These are phyloP conservation scores for Willisornis vidua DNA, from an alignment of 2,113 vertebrate genomes.

Conservation along the genomic window DNA sequence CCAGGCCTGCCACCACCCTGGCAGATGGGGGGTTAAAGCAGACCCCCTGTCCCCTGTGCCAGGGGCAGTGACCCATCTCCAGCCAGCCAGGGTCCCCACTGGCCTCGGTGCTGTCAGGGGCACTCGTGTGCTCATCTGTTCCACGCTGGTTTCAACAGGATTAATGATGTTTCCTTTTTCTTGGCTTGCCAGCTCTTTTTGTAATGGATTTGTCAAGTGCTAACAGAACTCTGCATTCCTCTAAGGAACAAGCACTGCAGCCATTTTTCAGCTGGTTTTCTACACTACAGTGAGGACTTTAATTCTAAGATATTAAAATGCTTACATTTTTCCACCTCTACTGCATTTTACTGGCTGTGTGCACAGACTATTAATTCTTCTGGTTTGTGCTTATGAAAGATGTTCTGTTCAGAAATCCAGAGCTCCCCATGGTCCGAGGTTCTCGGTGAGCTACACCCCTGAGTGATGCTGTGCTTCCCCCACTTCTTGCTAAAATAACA, in stretches of 20 bases:
- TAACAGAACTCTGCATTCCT: neutral
- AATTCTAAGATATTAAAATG: neutral
- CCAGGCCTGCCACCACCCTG: fast-evolving
- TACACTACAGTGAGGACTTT: neutral
- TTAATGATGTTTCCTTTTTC: neutral
- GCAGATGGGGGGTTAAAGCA: fast-evolving
- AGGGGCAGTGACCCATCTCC: fast-evolving
- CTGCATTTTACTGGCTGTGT: neutral
- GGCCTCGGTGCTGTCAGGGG: fast-evolving
- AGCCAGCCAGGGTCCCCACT: fast-evolving
- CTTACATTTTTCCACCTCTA: neutral
- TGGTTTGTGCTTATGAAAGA: neutral
- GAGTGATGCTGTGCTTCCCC: fast-evolving
- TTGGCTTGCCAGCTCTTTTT: neutral
- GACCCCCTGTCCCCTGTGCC: fast-evolving
- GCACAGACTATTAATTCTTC: neutral
- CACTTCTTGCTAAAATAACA: neutral
- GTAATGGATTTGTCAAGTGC: neutral
- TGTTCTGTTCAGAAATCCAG: neutral
- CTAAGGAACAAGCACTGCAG: neutral
- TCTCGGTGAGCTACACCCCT: neutral
- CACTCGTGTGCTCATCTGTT: neutral
- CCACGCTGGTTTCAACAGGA: neutral
- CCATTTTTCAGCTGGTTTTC: neutral
- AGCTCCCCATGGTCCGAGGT: neutral